Base-by-base conservation (phyloP, 1,140 invertebrate species). In the Papilio glaucus region DNA sequence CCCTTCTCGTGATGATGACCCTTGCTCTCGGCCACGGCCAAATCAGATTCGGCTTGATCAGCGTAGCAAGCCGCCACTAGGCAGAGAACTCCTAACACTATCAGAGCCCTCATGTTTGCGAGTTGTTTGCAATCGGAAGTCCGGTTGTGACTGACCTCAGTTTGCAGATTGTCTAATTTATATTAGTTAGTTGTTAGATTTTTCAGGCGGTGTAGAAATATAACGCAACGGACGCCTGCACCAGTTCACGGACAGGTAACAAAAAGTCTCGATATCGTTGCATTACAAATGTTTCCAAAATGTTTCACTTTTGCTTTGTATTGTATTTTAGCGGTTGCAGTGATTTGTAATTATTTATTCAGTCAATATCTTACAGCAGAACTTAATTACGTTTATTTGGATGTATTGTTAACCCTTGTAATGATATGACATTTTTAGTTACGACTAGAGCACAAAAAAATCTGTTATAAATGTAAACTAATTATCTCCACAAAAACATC, bases 151-250 rank as follows among this genome's bases (percentile, higher is more conserved):
- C 49, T 57, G 49, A 57, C 21, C 9, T 57, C 21, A 24, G 21
- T 21, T 57, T 26, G 49, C 4, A 57, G 24, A 24, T 57, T 57
- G 21, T 57, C 49, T 57, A 57, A 57, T 57, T 57, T 57, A 57
- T 57, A 57, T 57, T 57, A 57, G 21, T 57, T 57, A 57, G 49
- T 57, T 57, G 49, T 24, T 57, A 57, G 49, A 57, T 57, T 57
- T 33, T 57, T 57, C 49, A 57, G 49, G 21, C 49, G 49, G n/a
- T 57, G 49, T 57, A 57, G 49, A 57, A 57, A 57, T 57, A 57
- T 57, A 57, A 57, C 49, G 49, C 49, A 57, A 57, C 21, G 21
- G 49, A 57, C 49, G 49, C 49, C 49, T 57, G 49, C 49, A 24
- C 49, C 49, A 57, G 49, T 57, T 57, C 49, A 57, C 49, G 49